Conservation (phyloP, 2,113 vertebrate species). For the Rhagologus leucostigma region DNA sequence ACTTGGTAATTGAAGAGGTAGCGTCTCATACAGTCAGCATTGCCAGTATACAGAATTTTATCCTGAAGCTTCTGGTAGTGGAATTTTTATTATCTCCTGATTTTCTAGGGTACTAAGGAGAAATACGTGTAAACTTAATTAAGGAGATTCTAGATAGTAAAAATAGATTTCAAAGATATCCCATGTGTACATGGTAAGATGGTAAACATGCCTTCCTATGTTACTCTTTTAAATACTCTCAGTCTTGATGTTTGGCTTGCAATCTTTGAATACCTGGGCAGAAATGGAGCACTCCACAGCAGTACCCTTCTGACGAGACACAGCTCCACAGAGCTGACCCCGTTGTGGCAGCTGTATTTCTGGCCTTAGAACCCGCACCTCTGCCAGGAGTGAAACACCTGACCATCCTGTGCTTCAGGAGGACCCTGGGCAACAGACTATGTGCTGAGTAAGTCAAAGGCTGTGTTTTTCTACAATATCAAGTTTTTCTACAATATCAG, state of each 20-base stretch:
- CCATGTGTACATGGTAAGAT: background rate
- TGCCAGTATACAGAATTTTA: background rate
- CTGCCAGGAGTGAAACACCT: background rate
- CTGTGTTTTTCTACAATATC: background rate
- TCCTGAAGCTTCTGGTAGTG: background rate
- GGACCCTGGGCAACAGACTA: background rate
- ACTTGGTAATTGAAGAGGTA: background rate
- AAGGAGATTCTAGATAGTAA: background rate
- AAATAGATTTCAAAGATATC: background rate
- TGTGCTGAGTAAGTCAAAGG: background rate
- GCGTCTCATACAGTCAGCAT: background rate
- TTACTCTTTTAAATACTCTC: background rate
- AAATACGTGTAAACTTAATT: background rate
- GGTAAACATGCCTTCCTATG: background rate
- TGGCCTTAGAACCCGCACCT: background rate
- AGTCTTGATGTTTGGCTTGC: background rate
- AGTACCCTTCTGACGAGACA: background rate
- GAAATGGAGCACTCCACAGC: background rate
- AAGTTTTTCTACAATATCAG: background rate
- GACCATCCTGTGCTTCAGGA: background rate
- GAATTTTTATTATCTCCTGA: background rate
- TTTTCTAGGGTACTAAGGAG: background rate
- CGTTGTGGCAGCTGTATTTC: accelerated
- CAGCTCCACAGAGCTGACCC: background rate
- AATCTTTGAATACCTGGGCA: background rate